Conservation (phyloP, 2,888 invertebrate genomes). For the Meliscaeva auricollis region DNA sequence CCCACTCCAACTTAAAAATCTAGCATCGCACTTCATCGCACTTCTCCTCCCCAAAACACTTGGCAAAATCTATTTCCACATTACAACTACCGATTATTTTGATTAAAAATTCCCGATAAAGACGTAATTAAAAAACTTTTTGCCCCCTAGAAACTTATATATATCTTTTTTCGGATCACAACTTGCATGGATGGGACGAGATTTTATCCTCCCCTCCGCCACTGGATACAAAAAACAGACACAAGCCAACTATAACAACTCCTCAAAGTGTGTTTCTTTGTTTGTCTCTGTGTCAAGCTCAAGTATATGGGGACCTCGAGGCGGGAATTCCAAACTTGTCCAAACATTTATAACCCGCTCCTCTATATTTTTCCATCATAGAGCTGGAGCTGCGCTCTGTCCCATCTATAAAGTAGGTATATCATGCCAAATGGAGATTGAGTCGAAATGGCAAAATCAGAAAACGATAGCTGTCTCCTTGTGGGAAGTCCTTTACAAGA, state of each 20-base stretch:
- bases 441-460: conserved; percentile 67
- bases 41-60: background rate
- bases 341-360: conserved; percentile 19
- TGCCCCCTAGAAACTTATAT: conserved; percentile 35
- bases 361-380: background rate
- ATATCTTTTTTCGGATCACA: conserved; percentile 15
- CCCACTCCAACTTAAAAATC: background rate
- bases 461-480: conserved; percentile 56
- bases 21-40: background rate
- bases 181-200: conserved; percentile 23
- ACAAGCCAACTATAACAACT: conserved; percentile 46
- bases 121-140: conserved; percentile 75
- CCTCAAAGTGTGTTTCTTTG: conserved; percentile 68
- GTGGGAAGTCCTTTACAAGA: conserved; percentile 55
- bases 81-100: conserved; percentile 66
- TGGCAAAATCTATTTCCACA: conserved; percentile 37
- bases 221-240: conserved; percentile 3
- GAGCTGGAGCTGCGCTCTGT: background rate
- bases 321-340: conserved; percentile 55
- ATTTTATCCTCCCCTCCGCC: background rate
- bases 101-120: conserved; percentile 74
- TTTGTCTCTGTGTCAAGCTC: conserved; percentile 38
- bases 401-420: conserved; percentile 11
- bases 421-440: conserved; percentile 70
- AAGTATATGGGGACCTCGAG: conserved; percentile 29